Percentiles rank a stretch among this genome's conserved stretches.
These are phyloP conservation scores for Hypsopygia costalis DNA, from an alignment of 2,888 invertebrate species.

Conservation along the genomic window DNA sequence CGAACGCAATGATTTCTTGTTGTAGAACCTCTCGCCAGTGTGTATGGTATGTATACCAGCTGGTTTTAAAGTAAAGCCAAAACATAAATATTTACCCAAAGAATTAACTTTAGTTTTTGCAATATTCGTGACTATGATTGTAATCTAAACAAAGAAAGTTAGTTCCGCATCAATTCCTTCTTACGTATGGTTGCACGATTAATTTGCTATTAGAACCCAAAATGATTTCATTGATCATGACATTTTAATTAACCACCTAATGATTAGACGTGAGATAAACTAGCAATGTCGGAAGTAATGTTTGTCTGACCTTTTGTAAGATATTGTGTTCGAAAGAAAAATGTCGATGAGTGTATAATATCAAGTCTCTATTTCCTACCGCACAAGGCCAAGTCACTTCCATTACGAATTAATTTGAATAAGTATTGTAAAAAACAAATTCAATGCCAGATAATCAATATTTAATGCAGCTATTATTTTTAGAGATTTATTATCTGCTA, in stretches of 20 bases:
- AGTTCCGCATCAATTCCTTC: too few relatives aligned
- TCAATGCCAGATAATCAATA: constrained; percentile 14
- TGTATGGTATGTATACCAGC: too few relatives aligned
- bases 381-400: constrained; percentile 43
- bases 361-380: constrained; percentile 44
- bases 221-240: background rate
- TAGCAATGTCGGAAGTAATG: constrained; percentile 39
- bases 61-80: too few relatives aligned
- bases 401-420: constrained; percentile 39
- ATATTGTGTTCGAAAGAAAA: constrained; percentile 35
- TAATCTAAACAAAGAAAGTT: too few relatives aligned
- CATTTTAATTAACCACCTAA: constrained; percentile 1
- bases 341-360: constrained; percentile 28
- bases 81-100: too few relatives aligned
- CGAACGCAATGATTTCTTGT: too few relatives aligned
- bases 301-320: constrained; percentile 47
- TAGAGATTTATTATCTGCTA: too few relatives aligned
- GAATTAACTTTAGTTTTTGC: too few relatives aligned
- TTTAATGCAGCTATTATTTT: background rate
- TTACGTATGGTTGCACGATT: too few relatives aligned
- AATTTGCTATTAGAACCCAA: too few relatives aligned
- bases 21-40: too few relatives aligned
- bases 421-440: constrained; percentile 17
- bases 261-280: background rate
- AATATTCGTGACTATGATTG: too few relatives aligned